Conservation (phyloP, 2,113 vertebrate species). For the Bombycilla garrulus region DNA sequence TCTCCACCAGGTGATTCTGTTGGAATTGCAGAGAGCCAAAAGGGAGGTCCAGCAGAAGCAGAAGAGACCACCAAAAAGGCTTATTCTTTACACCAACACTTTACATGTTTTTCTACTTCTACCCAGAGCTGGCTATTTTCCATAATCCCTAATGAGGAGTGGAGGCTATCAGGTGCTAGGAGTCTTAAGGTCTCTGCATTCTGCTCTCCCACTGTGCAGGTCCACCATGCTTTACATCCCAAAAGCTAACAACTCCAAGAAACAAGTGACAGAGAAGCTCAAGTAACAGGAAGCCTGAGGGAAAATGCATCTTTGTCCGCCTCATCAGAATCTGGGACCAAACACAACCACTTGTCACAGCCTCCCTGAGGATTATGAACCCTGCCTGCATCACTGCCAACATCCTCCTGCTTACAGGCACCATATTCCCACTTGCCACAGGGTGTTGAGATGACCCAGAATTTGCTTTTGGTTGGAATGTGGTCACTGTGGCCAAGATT, state of each 20-base stretch:
- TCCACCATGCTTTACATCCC: not conserved
- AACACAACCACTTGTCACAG: not conserved
- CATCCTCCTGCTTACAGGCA: not conserved
- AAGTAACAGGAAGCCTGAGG: not conserved
- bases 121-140: not conserved
- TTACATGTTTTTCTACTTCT: not conserved
- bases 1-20: not conserved
- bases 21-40: not conserved
- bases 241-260: not conserved
- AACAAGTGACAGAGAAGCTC: not conserved
- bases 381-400: not conserved
- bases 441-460: not conserved
- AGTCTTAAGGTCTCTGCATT: not conserved
- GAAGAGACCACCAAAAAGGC: not conserved
- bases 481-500: not conserved
- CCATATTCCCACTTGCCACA: not conserved
- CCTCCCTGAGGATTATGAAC: not conserved
- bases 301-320: not conserved
- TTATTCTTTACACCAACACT: not conserved
- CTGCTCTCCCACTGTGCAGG: not conserved
- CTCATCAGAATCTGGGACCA: not conserved
- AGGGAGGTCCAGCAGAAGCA: not conserved
- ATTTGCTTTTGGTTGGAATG: not conserved
- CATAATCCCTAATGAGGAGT: accelerated
- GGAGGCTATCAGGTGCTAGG: not conserved